Conservation (phyloP, 2,113 vertebrate species). For the Polypterus senegalus region DNA sequence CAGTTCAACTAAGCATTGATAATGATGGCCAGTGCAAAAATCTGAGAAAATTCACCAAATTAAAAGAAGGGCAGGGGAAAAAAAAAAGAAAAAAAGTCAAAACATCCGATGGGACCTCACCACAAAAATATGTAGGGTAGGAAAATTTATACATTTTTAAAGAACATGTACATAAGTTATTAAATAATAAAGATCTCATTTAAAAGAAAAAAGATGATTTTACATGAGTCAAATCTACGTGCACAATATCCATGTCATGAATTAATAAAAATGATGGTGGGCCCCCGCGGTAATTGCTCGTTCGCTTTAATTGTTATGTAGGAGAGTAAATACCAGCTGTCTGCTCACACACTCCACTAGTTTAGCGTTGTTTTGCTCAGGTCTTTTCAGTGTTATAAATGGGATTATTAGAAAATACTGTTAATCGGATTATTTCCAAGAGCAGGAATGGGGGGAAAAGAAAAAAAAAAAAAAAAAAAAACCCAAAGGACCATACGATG, state of each 20-base stretch:
- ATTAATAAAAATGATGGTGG: constrained; percentile 51
- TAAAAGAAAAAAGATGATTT: constrained; percentile 68
- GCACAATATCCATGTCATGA: constrained; percentile 61
- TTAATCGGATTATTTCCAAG: constrained; percentile 63
- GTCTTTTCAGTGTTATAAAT: constrained; percentile 64
- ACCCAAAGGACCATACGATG: too few relatives aligned
- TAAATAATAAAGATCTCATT: constrained; percentile 72
- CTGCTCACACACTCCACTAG: constrained; percentile 64
- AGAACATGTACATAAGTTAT: constrained; percentile 70
- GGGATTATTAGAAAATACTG: constrained; percentile 60
- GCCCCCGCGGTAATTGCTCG: constrained; percentile 68
- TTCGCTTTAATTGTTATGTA: constrained; percentile 42
- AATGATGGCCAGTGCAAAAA: constrained; percentile 54
- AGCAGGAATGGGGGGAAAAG: background rate
- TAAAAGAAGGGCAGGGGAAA: constrained; percentile 22
- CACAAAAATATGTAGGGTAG: constrained; percentile 62
- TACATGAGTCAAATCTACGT: constrained; percentile 77
- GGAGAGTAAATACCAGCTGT: constrained; percentile 65
- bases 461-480: too few relatives aligned
- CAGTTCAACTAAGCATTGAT: constrained; percentile 63
- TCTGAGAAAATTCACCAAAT: constrained; percentile 61
- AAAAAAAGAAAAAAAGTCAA: constrained; percentile 39
- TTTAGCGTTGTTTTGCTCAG: constrained; percentile 55
- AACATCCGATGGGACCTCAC: constrained; percentile 54
- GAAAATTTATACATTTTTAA: constrained; percentile 65